Evolutionary conservation across 2,888 invertebrate genomes (phyloP), one percentile per base, ranked within the genome.

Genomic region (Dione vanillae): DNA sequence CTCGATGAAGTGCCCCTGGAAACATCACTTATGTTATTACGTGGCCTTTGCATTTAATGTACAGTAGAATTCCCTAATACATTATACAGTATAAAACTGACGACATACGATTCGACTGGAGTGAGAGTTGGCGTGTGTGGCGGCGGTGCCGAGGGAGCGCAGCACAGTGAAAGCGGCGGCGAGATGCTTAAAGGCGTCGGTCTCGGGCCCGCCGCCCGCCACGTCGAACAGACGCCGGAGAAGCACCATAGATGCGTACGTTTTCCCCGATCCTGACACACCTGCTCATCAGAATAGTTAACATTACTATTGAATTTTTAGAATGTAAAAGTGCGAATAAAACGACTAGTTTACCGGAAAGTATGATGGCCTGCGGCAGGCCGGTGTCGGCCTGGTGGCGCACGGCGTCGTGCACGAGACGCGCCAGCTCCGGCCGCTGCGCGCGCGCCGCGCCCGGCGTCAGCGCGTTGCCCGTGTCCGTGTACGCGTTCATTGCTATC

Each of bases 81-180:
- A 3, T 45, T 11, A 20, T 10, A 9, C 11, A 19, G 10, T 11
- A 20, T 10, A 9, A 9, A 20, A 49, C 0, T 11, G 20, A 16
- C 1, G 1, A 91, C 94, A 89, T 89, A 97, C 98, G 90, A 98
- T 98, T 90, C 98, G 95, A 89, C 97, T 98, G 81, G 98, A 98
- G 94, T 98, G 97, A 27, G 97, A 96, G 91, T 98, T 98, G 77
- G 96, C 96, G 65, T 96, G 95, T 64, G 98, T 98, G 90, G 97
- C 97, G 56, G 98, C 98, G 49, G 97, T 97, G 76, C 98, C 98
- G 72, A 99, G 95, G 27, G 98, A 97, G 77, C 98, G 95, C 79
- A 99, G 95, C 74, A 98, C 98, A 74, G 98, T 98, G 92, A 99
- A 97, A 64, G 98, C 98, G 67, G 99, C 98, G 14, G 98, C 97